Evolutionary conservation across 2,113 vertebrate species (phyloP), one percentile per base, ranked within the genome.

Genomic region (Onychostoma macrolepis): DNA sequence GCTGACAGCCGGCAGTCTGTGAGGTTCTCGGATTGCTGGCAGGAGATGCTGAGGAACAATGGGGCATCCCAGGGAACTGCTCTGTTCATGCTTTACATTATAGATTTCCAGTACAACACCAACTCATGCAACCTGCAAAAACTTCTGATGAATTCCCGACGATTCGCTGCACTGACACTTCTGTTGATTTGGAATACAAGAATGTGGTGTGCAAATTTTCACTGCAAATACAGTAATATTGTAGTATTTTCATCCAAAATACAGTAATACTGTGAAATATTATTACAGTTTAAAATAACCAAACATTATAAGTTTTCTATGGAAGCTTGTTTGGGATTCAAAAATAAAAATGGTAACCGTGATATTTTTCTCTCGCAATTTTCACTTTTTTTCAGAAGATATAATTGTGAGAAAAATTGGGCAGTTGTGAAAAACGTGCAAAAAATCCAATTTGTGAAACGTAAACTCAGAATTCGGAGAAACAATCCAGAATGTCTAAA

Each of bases 71-170:
- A 78, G 48, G 24, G 26, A 71, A 71, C 63, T 36, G 79, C 36
- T 65, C 58, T 81, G 43, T 71, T 71, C 80, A 83, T 30, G 56
- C 58, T 81, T 69, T 50, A 83, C 63, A 33, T 78, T 78, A 78
- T 78, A 33, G 58, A 69, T 69, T 48, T 69, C 17, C n/a, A 83
- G 63, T 33, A 69, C 4, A 83, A 19, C 43, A 50, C 26, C 61
- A 45, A 71, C 48, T 78, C 45, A 33, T 5, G 75, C 80, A 81
- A 65, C 24, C 79, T 83, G n/a, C 17, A 48, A 26, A 30, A 67
- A 43, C 6, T n/a, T 43, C 8, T 43, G 58, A 67, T 65, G 17
- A 45, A 83, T 21, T 33, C 19, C 65, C 5, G 4, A 48, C 5
- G 9, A 63, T 30, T 19, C 0, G 24, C 41, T 67, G 15, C 7